Evolutionary conservation across 2,113 vertebrate species (phyloP).

Genomic region (Gracilinanus agilis): DNA sequence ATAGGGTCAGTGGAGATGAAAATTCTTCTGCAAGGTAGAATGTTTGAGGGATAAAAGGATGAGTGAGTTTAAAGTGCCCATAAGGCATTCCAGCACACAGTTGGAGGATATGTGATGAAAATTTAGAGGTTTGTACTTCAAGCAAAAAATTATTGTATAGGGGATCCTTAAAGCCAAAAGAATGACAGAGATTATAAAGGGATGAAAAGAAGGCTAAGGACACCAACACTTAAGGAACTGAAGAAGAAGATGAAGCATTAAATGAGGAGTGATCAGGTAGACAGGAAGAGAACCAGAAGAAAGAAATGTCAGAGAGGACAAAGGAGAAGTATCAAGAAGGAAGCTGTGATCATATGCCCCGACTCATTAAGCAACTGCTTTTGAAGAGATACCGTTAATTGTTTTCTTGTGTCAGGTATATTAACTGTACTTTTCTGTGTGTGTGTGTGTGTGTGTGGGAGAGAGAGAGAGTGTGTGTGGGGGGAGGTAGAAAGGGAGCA

Average conservation of each 20-base stretch:
- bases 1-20: background rate
- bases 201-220: no score
- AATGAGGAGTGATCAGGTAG: no score
- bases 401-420: background rate
- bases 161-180: no score
- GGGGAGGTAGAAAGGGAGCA: background rate
- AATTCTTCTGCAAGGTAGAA: background rate
- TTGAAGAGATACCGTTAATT: background rate
- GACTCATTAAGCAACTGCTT: background rate
- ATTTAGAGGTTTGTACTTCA: background rate
- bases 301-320: no score
- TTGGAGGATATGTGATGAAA: background rate
- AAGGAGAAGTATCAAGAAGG: no score
- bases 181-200: no score
- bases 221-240: no score
- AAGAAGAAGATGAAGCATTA: no score
- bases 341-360: background rate
- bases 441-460: no score
- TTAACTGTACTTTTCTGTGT: background rate
- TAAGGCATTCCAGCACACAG: background rate
- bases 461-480: background rate
- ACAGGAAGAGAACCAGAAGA: no score
- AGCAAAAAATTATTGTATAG: no score
- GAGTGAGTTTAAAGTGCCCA: background rate
- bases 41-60: background rate